These are phyloP conservation scores for Agonopterix heracliana DNA, from an alignment of 2,888 invertebrate genomes.

Conservation along the genomic window DNA sequence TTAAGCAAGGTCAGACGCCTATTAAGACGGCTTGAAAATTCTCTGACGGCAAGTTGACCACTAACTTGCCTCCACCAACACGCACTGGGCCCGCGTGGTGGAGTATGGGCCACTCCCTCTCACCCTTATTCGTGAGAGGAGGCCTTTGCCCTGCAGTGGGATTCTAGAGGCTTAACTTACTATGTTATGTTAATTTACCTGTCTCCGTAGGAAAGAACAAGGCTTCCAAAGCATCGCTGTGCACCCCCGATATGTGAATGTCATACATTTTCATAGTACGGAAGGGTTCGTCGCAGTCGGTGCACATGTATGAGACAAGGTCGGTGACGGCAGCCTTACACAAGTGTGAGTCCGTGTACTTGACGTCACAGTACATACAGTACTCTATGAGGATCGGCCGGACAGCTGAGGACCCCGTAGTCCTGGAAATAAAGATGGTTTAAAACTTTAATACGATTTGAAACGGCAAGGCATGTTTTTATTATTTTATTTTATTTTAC, in stretches of 20 bases:
- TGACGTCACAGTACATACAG: slow-evolving; percentile 25
- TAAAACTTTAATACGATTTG: background rate
- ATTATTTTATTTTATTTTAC: background rate
- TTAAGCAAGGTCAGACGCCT: no score
- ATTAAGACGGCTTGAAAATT: no score
- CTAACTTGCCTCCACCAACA: no score
- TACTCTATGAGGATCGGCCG: slow-evolving; percentile 37
- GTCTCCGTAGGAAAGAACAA: slow-evolving; percentile 38
- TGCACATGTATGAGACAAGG: slow-evolving; percentile 22
- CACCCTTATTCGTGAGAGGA: no score
- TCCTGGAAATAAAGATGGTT: slow-evolving; percentile 23
- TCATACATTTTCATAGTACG: slow-evolving; percentile 30
- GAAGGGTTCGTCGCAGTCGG: slow-evolving; percentile 36
- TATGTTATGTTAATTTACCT: no score
- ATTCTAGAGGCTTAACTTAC: no score
- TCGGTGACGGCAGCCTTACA: background rate
- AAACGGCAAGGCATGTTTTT: background rate
- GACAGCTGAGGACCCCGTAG: slow-evolving; percentile 27
- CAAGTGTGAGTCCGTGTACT: background rate
- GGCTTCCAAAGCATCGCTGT: slow-evolving; percentile 32
- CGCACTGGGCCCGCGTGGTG: no score
- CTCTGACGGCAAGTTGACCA: no score
- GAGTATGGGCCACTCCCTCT: no score
- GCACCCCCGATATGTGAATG: slow-evolving; percentile 35
- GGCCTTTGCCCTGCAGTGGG: no score